Conservation (phyloP, 2,888 invertebrate species). For the Drosophila fulvimacula region DNA sequence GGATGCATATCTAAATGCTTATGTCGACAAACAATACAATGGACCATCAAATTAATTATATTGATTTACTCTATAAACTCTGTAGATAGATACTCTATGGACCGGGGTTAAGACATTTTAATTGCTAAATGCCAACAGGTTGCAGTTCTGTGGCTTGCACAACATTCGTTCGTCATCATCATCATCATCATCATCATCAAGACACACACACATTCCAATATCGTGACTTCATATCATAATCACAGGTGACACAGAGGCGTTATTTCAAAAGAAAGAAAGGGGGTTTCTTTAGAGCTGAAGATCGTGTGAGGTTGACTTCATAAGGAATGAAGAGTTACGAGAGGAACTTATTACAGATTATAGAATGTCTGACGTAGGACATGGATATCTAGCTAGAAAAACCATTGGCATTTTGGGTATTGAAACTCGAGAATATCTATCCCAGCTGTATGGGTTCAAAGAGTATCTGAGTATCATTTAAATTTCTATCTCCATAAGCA, state of each 20-base stretch:
- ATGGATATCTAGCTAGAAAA: too few relatives aligned
- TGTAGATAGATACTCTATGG: neutral
- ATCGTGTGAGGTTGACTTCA: neutral
- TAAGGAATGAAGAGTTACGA: neutral
- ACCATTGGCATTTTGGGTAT: too few relatives aligned
- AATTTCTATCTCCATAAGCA: too few relatives aligned
- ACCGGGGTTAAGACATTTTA: conserved; percentile 35
- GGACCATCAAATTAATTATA: conserved; percentile 48
- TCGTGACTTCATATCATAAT: conserved; percentile 69
- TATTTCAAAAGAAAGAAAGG: neutral
- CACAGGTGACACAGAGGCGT: conserved; percentile 26
- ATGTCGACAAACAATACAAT: conserved; percentile 63
- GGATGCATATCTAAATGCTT: conserved; percentile 48
- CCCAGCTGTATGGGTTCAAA: too few relatives aligned
- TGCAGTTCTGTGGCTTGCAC: conserved; percentile 57
- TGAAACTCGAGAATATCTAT: too few relatives aligned
- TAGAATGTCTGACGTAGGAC: neutral
- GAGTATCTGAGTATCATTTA: too few relatives aligned
- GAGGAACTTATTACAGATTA: neutral
- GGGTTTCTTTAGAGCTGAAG: neutral
- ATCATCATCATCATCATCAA: conserved; percentile 48
- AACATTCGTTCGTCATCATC: conserved; percentile 57
- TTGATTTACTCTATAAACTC: conserved; percentile 10
- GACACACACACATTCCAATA: conserved; percentile 69
- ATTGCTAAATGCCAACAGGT: conserved; percentile 68